Conservation (phyloP, 2,888 invertebrate genomes). For the Carterocephalus palaemon region DNA sequence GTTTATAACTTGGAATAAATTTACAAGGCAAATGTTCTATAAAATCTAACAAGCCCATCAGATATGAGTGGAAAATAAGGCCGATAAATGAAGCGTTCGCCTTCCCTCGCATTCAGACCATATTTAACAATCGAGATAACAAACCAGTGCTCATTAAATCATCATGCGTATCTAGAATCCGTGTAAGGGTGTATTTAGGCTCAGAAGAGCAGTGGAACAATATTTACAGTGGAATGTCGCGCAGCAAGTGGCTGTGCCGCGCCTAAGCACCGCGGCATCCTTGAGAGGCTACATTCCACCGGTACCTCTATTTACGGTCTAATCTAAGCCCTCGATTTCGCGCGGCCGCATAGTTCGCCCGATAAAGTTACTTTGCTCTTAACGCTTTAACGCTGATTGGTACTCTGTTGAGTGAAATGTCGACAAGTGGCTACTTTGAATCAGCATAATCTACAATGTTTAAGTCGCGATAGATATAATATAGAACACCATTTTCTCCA, state of each 20-base stretch:
- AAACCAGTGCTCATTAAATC: slow-evolving; percentile 17
- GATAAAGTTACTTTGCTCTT: slow-evolving; percentile 3
- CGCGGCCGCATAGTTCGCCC: too few relatives aligned
- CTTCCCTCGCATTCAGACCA: not conserved
- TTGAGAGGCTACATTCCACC: slow-evolving; percentile 75
- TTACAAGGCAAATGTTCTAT: slow-evolving; percentile 18
- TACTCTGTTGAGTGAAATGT: too few relatives aligned
- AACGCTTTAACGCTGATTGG: too few relatives aligned
- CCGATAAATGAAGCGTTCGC: slow-evolving; percentile 2
- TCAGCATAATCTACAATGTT: too few relatives aligned
- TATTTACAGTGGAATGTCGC: slow-evolving; percentile 61
- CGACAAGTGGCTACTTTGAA: too few relatives aligned
- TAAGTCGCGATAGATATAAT: too few relatives aligned
- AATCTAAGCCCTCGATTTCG: slow-evolving; percentile 3
- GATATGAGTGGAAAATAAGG: slow-evolving; percentile 3
- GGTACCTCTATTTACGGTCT: slow-evolving; percentile 64
- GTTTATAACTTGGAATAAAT: slow-evolving; percentile 6
- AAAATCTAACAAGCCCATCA: slow-evolving; percentile 2
- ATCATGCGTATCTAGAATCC: slow-evolving; percentile 13
- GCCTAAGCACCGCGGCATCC: slow-evolving; percentile 72
- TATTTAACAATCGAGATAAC: slow-evolving; percentile 13
- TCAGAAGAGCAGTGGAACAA: slow-evolving; percentile 37
- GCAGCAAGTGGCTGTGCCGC: slow-evolving; percentile 50
- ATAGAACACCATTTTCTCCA: too few relatives aligned
- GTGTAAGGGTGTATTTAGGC: slow-evolving; percentile 29